Evolutionary conservation across 2,113 vertebrate species (phyloP), one percentile per base, ranked within the genome.

Genomic region (Polypterus senegalus): DNA sequence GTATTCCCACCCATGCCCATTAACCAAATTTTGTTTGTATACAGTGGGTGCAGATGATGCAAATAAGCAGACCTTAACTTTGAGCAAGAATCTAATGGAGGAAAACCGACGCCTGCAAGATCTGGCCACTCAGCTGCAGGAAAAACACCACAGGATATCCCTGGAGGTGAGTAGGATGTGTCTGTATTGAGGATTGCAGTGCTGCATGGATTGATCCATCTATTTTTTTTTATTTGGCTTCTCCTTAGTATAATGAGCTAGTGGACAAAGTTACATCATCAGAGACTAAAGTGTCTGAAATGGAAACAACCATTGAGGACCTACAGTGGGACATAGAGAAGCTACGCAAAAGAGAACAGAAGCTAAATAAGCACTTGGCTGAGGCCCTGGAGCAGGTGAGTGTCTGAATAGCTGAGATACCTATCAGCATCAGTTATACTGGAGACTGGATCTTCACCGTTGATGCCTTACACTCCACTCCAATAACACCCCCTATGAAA

Each of bases 241-340:
- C 45, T 3, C 10, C 1, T 1, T 58, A 94, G 92, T 90, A 93
- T 66, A 91, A 92, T 47, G 93, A 95, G 71, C 78, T 92, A 49
- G 91, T 93, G 67, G 93, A 96, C 78, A 92, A 94, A 73, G 91
- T 93, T 69, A 92, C 87, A 1, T 89, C 91, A 43, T 83, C 93
- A 0, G 93, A 96, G 76, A 95, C 93, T 46, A 94, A 94, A 68
- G 93, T 96, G 66, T 83, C 92, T n/a, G 93, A 96, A 74, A 94
- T 96, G 93, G 92, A 90, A 74, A 93, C 92, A 0, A 89, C 91
- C 0, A 90, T 96, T 46, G 93, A 96, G 67, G 93, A 94, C 71
- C 75, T 95, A 61, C 90, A 95, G 79, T 96, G 93, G 93, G 93
- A 96, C 77, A 94, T 92, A 0, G 93, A 94, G 76, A 96, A 96